Conservation (phyloP, 2,113 vertebrate genomes). For the Phalacrocorax pelagicus region DNA sequence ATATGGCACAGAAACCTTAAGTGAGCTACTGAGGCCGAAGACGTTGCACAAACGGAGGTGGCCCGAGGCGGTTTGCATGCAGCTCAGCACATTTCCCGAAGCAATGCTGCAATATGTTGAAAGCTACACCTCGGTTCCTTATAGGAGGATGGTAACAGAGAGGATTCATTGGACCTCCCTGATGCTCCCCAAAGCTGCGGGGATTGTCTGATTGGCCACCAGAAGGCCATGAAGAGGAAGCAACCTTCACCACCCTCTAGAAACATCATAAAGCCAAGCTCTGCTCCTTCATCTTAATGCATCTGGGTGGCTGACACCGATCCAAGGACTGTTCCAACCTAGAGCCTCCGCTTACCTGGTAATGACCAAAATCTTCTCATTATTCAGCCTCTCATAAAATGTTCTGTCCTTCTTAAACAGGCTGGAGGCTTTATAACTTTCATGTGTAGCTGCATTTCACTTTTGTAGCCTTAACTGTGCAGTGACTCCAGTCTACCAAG, state of each 20-base stretch:
- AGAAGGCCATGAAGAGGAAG: not conserved
- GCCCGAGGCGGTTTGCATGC: not conserved
- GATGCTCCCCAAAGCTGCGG: fast-evolving
- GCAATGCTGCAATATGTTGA: not conserved
- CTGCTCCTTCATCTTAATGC: not conserved
- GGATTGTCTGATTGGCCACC: not conserved
- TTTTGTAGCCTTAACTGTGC: not conserved
- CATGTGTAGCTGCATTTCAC: not conserved
- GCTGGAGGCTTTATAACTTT: not conserved
- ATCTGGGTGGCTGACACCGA: not conserved
- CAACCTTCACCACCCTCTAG: not conserved
- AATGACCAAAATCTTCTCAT: not conserved
- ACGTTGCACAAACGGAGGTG: not conserved
- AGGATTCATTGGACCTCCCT: not conserved
- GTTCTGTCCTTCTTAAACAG: not conserved
- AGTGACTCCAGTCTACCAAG: not conserved
- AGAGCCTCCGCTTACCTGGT: constrained; percentile 7
- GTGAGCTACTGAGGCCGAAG: not conserved
- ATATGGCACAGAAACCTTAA: not conserved
- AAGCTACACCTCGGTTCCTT: not conserved
- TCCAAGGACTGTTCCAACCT: not conserved
- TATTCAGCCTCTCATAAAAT: not conserved
- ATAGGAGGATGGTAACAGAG: not conserved
- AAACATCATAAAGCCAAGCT: not conserved
- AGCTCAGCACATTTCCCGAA: not conserved